Conservation (phyloP, 2,113 vertebrate species). For the Notechis scutatus region DNA sequence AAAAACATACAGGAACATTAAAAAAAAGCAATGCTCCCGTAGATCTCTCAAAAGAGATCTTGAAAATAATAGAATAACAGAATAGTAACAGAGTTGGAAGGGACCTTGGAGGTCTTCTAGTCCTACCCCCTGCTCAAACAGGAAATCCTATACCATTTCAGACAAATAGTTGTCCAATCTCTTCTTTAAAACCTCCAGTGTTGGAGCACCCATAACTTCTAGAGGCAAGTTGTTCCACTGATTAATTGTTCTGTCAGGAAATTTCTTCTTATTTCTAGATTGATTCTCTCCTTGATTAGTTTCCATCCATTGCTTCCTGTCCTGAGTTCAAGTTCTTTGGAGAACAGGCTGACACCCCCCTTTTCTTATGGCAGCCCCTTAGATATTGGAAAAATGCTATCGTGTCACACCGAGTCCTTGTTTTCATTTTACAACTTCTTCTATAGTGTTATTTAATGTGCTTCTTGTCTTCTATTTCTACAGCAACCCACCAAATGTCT, state of each 20-base stretch:
- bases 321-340: neutral
- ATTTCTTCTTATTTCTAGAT: neutral
- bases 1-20: neutral
- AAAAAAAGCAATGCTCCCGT: neutral
- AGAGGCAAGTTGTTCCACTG: neutral
- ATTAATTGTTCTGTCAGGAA: neutral
- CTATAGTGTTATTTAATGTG: neutral
- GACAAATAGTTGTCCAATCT: neutral
- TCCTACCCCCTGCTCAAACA: neutral
- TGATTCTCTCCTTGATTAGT: neutral
- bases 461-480: neutral
- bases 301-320: neutral
- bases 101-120: neutral
- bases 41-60: neutral
- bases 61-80: neutral
- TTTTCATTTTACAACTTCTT: neutral
- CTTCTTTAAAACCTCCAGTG: neutral
- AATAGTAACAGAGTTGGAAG: neutral
- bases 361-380: neutral
- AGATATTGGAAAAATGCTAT: neutral
- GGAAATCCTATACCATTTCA: neutral
- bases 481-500: neutral
- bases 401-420: neutral
- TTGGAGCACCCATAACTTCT: neutral
- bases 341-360: neutral